These are phyloP conservation scores for Rhinichthys osculus DNA, from an alignment of 2,797 vertebrate species.

Conservation along the genomic window DNA sequence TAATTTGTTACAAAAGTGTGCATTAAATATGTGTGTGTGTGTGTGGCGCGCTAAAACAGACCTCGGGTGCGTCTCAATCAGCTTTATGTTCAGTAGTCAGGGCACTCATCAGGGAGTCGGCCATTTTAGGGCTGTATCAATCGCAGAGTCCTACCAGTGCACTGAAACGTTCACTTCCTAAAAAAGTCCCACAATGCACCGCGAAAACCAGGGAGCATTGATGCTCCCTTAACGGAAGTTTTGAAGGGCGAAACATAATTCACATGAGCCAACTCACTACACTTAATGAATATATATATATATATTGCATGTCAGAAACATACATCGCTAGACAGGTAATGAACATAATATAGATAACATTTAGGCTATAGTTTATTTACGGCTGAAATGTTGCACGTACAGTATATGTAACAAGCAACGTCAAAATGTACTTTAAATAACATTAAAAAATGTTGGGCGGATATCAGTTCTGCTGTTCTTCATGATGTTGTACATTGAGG, in stretches of 20 bases:
- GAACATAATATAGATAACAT: not conserved
- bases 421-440: too few relatives aligned
- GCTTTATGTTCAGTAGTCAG: not conserved
- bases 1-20: not conserved
- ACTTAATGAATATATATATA: too few relatives aligned
- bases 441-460: too few relatives aligned
- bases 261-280: not conserved
- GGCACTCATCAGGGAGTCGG: not conserved
- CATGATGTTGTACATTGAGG: not conserved
- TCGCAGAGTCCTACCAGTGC: not conserved
- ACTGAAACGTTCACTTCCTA: not conserved
- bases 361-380: too few relatives aligned
- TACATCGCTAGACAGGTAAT: not conserved
- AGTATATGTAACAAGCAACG: not conserved
- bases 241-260: not conserved
- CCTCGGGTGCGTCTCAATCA: not conserved
- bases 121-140: not conserved
- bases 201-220: not conserved
- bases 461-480: too few relatives aligned
- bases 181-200: not conserved
- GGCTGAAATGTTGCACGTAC: too few relatives aligned
- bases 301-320: too few relatives aligned
- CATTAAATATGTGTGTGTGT: too few relatives aligned
- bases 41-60: not conserved
- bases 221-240: not conserved